Base-by-base conservation (phyloP, 2,797 vertebrate genomes). In the Bradypodion pumilum region DNA sequence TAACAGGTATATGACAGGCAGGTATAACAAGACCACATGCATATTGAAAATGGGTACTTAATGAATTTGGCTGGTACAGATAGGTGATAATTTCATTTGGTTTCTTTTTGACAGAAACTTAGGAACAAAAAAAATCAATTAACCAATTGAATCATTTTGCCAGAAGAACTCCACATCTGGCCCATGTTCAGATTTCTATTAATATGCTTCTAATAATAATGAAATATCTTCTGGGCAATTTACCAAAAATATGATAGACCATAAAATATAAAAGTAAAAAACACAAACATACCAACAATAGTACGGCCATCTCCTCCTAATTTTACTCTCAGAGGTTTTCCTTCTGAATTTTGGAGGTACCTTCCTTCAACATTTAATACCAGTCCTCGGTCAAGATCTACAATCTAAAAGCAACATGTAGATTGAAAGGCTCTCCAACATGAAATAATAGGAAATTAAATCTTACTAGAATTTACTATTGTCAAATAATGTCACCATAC, bases 251-350 rank as follows among this genome's bases (percentile, higher is more conserved):
- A 66, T 37, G n/a, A 63, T n/a, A 35, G 4, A 12, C 5, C 35
- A 19, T 21, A 60, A 5, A 49, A 42, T 29, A 42, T 59, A 40
- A 56, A 52, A 69, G 69, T 68, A 59, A 25, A 80, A 46, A 74
- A 74, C 27, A 73, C n/a, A 42, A 72, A 80, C 79, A 32, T 81
- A 99, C 99, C 99, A 94, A 99, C 98, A 91, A 99, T 96, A 1
- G 98, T 99, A 78, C 97, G 97, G 74, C 98, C 98, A 88, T 99
- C 99, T 69, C 97, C 97, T 93, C 99, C 99, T 72, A 99, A 94
- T 74, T 98, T 97, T 87, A 99, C 97, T 91, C 97, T 97, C 66
- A 97, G 98, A 68, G 99, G 98, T 46, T 97, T 97, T 80, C 99
- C 99, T 63, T 97, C 95, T 60, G 98, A 98, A 92, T 99, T 98